Evolutionary conservation across 2,888 invertebrate species (phyloP).

Genomic region (Gymnocheta viridis): DNA sequence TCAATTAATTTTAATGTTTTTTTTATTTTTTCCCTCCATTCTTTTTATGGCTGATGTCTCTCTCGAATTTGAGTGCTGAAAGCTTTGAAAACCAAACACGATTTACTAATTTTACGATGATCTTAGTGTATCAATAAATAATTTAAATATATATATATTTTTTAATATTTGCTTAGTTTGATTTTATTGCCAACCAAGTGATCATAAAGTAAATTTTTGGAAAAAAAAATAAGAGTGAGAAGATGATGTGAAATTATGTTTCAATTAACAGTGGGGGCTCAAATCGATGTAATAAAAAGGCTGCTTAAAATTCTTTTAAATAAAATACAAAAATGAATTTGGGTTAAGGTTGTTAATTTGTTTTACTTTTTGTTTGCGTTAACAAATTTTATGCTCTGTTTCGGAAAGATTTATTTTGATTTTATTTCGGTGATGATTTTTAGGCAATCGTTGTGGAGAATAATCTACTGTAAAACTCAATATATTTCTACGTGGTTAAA

Average conservation of each 20-base stretch:
- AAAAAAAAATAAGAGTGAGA: background rate
- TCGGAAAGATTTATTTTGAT: background rate
- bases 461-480: background rate
- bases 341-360: background rate
- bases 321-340: background rate
- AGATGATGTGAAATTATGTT: background rate
- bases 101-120: slow-evolving; percentile 31
- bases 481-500: background rate
- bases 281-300: background rate
- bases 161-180: slow-evolving; percentile 76
- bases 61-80: background rate
- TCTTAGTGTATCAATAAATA: slow-evolving; percentile 33
- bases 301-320: background rate
- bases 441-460: background rate
- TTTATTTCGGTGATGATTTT: background rate
- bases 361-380: background rate
- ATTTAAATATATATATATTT: slow-evolving; percentile 50
- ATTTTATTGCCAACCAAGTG: slow-evolving; percentile 77
- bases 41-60: slow-evolving; percentile 11
- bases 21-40: background rate
- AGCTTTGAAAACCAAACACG: slow-evolving; percentile 17
- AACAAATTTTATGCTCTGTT: background rate
- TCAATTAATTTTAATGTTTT: slow-evolving; percentile 40
- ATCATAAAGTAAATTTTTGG: slow-evolving; percentile 22
- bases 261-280: background rate